Conservation (phyloP, 2,113 vertebrate species). For the Campylorhamphus procurvoides region DNA sequence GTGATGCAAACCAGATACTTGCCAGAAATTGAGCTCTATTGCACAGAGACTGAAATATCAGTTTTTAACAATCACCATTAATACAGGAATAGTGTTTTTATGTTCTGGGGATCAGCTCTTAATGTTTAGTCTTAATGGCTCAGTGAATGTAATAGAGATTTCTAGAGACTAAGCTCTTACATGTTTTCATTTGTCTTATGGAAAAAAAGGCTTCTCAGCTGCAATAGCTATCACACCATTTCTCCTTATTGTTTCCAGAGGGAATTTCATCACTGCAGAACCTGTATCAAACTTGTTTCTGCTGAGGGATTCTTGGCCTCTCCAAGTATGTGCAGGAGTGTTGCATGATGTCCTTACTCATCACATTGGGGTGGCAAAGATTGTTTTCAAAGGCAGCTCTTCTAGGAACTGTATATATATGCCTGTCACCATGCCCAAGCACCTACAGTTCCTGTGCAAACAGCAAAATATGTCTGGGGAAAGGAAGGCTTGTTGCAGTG, state of each 20-base stretch:
- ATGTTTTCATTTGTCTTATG: background rate
- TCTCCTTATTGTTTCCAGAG: background rate
- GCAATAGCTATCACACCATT: background rate
- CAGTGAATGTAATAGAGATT: background rate
- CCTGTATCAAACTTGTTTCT: background rate
- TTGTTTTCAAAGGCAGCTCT: background rate
- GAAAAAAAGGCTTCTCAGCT: background rate
- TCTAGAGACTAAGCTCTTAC: background rate
- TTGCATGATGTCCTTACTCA: background rate
- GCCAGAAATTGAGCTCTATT: background rate
- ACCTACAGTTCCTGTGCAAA: background rate
- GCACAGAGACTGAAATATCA: background rate
- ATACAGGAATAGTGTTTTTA: background rate
- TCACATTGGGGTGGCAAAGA: fast-evolving
- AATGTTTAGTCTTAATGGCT: background rate
- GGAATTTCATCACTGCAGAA: background rate
- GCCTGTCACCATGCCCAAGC: background rate
- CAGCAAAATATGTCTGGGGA: background rate
- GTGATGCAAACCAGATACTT: background rate
- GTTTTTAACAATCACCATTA: background rate
- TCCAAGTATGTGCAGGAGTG: background rate
- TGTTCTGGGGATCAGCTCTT: background rate
- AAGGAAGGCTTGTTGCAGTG: background rate
- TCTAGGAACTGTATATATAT: background rate
- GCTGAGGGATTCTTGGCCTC: background rate